Base-by-base conservation (phyloP, 1,140 invertebrate genomes). In the Diuraphis noxia region DNA sequence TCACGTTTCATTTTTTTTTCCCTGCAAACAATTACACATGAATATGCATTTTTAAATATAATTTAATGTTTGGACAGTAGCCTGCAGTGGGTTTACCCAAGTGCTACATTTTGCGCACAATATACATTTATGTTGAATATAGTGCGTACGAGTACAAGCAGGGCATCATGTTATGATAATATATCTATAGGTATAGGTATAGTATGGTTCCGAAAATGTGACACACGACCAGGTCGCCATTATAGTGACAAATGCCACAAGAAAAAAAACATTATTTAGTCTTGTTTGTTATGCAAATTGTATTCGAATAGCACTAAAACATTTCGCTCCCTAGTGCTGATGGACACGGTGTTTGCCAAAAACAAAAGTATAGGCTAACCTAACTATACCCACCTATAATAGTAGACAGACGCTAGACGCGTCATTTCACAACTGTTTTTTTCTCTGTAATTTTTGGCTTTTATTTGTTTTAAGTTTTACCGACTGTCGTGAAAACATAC, bases 221-320 rank as follows among this genome's bases (percentile, higher is more conserved):
- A 87, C 85, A 56, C 34, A 34, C 49, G 34, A 85, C 84, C 84
- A 34, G 43, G 43, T 85, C 49, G 85, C 41, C 85, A 56, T 52
- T 30, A 38, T 56, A 56, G 38, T 87, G 49, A 87, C 36, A 63
- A 88, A 88, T 63, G 25, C 36, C 36, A n/a, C 19, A 40, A 56
- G 25, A 6, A 88, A 40, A 40, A 49, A 38, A 25, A 85, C 23
- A 25, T 88, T 63, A 87, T 56, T 88, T 88, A 56, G 52, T 40
- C 23, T 63, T 88, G 86, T 88, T 88, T 88, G 86, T 88, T 63
- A 88, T 88, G 86, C 86, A 88, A 88, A 88, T 88, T 13, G 17
- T 56, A 30, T 88, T 88, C 36, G 25, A n/a, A 17, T 63, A 41
- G 13, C 86, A 63, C 25, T 13, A 40, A 56, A 56, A 56, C 40